Evolutionary conservation across 1,140 invertebrate genomes (phyloP), one percentile per base, ranked within the genome.

Genomic region (Drusus annulatus): DNA sequence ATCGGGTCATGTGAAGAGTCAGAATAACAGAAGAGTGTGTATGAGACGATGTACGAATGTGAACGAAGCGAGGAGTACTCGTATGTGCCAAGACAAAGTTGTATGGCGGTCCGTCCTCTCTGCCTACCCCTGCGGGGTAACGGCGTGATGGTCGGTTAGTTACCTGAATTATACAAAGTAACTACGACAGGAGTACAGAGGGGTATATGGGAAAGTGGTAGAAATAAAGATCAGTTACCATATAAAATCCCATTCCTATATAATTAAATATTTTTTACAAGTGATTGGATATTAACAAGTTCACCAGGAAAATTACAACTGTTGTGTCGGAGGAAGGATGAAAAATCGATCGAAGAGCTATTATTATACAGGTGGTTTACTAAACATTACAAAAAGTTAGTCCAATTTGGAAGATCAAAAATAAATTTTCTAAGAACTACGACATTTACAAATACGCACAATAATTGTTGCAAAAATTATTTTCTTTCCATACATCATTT

Each of bases 161-260:
- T 28, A 28, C 5, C 25, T 28, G 25, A 28, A 28, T 2, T 28
- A 28, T 28, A 2, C 2, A 28, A 28, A 28, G 25, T 45, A 13
- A 13, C 13, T 45, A 1, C 1, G 13, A 13, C 36, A 13, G 8
- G 36, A 45, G 13, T 45, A 45, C 2, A 45, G 10, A 13, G 7
- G 36, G 36, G 8, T 45, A 13, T 45, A 45, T 45, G 36, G 36
- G 36, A 17, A 4, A 60, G 15, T 21, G 54, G 54, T 17, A 23
- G 7, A 36, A 75, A 75, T 75, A 60, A 75, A 58, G 60, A 17
- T n/a, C 71, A 36, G 21, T 28, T 31, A 8, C 60, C 23, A 75
- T 75, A 75, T 51, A 76, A 76, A 76, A 76, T 76, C 75, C 75
- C 75, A 50, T 63, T 76, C 75, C 75, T 76, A 31, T 76, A 63